Evolutionary conservation across 1,140 invertebrate genomes (phyloP).

Genomic region (Holotrichia oblita): DNA sequence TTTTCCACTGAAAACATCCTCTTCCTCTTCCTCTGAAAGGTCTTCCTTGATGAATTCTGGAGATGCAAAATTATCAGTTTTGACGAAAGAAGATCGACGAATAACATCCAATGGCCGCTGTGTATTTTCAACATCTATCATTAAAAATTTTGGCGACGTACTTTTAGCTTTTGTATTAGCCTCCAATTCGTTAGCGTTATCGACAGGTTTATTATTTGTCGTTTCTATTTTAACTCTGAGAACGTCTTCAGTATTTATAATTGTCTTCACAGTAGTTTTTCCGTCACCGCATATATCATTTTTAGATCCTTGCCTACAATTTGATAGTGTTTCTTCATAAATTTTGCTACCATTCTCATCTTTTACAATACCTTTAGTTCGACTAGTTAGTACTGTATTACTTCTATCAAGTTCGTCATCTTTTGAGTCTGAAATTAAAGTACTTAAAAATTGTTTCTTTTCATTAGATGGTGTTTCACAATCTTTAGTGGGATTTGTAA

Average conservation of each 20-base stretch:
- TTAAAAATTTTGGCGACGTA: neutral
- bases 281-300: neutral
- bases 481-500: neutral
- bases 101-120: neutral
- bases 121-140: neutral
- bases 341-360: neutral
- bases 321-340: neutral
- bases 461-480: neutral
- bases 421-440: neutral
- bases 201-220: neutral
- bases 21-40: neutral
- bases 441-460: neutral
- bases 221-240: neutral
- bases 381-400: neutral
- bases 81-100: slow-evolving; percentile 15
- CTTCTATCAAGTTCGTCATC: neutral
- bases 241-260: neutral
- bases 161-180: neutral
- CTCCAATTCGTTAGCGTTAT: neutral
- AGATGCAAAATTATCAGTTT: slow-evolving; percentile 20
- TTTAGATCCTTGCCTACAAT: neutral
- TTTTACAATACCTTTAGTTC: neutral
- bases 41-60: slow-evolving; percentile 22
- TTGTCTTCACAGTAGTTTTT: neutral
- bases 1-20: no score